Conservation (phyloP, 2,888 invertebrate genomes). For the Drosophila paramelanica region DNA sequence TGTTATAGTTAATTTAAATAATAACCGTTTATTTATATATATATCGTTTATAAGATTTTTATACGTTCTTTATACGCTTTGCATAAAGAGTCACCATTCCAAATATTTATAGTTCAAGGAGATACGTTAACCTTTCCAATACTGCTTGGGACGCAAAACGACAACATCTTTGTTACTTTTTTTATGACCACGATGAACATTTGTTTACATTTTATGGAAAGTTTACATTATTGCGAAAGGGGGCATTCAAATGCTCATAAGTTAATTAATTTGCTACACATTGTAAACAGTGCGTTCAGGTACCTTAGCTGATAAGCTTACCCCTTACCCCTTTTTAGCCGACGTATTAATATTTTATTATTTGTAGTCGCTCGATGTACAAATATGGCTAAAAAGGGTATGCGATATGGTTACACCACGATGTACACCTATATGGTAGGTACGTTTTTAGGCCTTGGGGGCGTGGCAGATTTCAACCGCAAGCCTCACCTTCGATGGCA, state of each 20-base stretch:
- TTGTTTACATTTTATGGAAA: slow-evolving; percentile 23
- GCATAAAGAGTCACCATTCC: not conserved
- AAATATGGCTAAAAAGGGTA: slow-evolving; percentile 8
- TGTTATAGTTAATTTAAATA: not conserved
- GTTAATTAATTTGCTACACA: slow-evolving; percentile 8
- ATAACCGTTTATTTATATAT: too few species aligned
- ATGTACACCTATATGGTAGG: not conserved
- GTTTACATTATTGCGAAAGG: too few species aligned
- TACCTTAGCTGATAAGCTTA: slow-evolving; percentile 3
- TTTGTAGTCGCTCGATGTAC: too few species aligned
- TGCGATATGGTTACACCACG: not conserved
- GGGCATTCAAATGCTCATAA: not conserved
- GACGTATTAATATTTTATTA: not conserved
- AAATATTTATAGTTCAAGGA: slow-evolving; percentile 29
- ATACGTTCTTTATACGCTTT: not conserved
- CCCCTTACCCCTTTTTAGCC: too few species aligned
- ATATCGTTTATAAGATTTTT: not conserved
- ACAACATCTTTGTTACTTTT: not conserved
- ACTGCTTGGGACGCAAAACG: not conserved
- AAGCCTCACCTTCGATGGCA: slow-evolving; percentile 64
- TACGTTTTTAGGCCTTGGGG: slow-evolving; percentile 24
- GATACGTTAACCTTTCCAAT: slow-evolving; percentile 10
- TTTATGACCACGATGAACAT: slow-evolving; percentile 6
- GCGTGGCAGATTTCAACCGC: slow-evolving; percentile 45
- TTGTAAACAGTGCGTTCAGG: slow-evolving; percentile 10